These are phyloP conservation scores for Tetranychus piercei DNA, from an alignment of 2,888 invertebrate species.

Conservation along the genomic window DNA sequence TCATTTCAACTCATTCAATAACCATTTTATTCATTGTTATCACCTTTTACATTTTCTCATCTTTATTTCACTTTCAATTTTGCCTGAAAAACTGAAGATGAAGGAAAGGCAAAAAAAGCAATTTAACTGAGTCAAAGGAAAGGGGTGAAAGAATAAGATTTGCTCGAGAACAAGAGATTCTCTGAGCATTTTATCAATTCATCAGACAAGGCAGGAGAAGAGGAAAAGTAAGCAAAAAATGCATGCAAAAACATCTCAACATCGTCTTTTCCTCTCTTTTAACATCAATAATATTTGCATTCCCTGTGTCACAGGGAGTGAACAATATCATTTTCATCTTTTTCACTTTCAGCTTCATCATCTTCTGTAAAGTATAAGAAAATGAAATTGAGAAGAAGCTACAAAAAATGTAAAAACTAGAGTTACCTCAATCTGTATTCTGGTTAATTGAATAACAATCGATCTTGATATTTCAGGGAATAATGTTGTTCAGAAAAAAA, in stretches of 20 bases:
- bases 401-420: background rate
- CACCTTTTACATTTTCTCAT: background rate
- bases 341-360: background rate
- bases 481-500: no score
- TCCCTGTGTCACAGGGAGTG: background rate
- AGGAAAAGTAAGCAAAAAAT: background rate
- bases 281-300: background rate
- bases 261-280: background rate
- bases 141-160: background rate
- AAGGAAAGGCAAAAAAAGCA: background rate
- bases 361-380: background rate
- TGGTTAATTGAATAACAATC: no score
- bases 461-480: no score
- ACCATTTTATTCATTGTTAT: background rate
- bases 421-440: no score
- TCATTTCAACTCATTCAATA: background rate
- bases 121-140: background rate
- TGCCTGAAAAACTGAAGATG: no score
- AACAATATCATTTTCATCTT: background rate
- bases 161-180: background rate
- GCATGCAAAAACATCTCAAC: no score
- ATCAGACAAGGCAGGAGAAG: background rate
- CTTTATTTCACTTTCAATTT: background rate
- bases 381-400: background rate
- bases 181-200: background rate